A percentile compares a stretch with the other conserved stretches of the same genome.
Conservation (phyloP, 2,888 invertebrate genomes). For the Drosophila algonquin region DNA sequence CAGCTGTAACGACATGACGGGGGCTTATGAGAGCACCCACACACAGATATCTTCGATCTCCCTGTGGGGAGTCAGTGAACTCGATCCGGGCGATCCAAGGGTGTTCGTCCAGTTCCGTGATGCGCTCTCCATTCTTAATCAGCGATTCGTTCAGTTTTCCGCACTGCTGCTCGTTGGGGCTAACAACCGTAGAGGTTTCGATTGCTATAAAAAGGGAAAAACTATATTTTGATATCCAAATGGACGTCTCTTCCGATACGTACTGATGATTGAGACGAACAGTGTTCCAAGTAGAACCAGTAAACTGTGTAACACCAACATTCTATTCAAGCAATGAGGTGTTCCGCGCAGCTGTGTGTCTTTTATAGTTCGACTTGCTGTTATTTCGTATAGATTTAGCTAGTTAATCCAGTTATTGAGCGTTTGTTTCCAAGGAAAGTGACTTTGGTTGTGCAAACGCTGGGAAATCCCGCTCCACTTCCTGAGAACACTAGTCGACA, state of each 20-base stretch:
- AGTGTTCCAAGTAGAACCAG: background rate
- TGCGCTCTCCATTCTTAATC: constrained; percentile 3
- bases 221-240: background rate
- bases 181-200: background rate
- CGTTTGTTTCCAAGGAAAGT: background rate
- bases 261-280: background rate
- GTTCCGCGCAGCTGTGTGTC: background rate
- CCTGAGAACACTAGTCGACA: too few relatives aligned
- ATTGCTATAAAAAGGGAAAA: background rate
- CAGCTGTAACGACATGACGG: constrained; percentile 16
- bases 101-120: constrained; percentile 21
- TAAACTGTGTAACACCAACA: background rate
- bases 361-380: constrained; percentile 17
- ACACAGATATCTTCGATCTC: background rate
- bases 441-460: background rate
- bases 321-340: constrained; percentile 8
- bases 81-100: constrained; percentile 21
- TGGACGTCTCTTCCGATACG: background rate
- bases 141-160: constrained; percentile 25
- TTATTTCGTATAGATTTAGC: background rate
- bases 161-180: constrained; percentile 2
- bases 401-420: constrained; percentile 23
- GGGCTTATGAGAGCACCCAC: constrained; percentile 17
- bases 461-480: background rate
- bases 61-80: background rate